phyloP scores from a whole-genome alignment of 2,797 vertebrate genomes.

The Halcyon smyrnensis region DNA sequence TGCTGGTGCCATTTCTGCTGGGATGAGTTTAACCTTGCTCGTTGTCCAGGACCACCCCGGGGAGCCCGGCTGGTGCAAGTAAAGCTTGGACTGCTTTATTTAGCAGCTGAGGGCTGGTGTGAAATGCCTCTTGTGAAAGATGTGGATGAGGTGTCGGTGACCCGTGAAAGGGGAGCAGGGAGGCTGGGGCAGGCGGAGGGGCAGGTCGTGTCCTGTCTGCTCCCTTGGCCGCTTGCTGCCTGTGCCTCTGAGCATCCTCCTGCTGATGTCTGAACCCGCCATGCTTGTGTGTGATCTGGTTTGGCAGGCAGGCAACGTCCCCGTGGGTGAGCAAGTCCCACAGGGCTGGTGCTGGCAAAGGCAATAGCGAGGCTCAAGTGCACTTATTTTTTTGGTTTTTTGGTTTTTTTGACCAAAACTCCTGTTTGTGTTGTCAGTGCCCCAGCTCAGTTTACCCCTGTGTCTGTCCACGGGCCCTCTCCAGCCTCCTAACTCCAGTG shows the following conservation, averaged over 20 bases:
- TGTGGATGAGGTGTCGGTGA: rapidly evolving
- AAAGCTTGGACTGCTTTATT: neutral
- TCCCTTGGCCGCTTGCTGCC: neutral
- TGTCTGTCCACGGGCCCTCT: neutral
- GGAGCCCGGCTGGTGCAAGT: neutral
- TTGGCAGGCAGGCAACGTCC: neutral
- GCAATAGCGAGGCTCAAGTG: neutral
- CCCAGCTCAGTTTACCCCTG: neutral
- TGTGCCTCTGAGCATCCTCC: neutral
- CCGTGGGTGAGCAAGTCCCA: neutral
- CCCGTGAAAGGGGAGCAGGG: neutral
- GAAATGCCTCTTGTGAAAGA: neutral
- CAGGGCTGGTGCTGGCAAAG: neutral
- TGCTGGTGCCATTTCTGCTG: neutral
- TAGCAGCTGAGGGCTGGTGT: neutral
- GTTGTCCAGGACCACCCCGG: neutral
- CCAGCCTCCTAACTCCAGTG: rapidly evolving
- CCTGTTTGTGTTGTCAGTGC: neutral
- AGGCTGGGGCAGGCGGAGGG: neutral
- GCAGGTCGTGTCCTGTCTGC: neutral
- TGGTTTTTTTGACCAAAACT: neutral
- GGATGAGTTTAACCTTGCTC: neutral
- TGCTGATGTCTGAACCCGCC: neutral
- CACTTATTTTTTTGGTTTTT: neutral
- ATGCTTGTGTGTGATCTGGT: rapidly evolving